Evolutionary conservation across 2,113 vertebrate genomes (phyloP), one percentile per base, ranked within the genome.

Genomic region (Eleginops maclovinus): DNA sequence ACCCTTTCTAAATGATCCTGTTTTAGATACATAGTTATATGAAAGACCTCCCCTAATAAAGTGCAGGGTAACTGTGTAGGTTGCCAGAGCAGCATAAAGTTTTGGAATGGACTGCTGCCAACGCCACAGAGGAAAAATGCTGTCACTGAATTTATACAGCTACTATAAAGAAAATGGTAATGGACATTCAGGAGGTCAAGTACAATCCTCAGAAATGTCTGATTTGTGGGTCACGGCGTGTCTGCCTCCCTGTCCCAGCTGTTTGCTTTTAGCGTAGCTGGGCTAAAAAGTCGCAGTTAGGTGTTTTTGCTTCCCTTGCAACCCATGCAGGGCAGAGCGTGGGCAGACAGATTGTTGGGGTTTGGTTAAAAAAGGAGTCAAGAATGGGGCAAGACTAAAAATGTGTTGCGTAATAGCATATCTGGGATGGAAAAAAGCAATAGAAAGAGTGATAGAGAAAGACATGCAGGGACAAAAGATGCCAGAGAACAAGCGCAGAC

Each of bases 281-380:
- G 24, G 67, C 10, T 64, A 62, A 63, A 50, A 12, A 46, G 19
- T 60, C 10, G 4, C 17, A 58, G 40, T 71, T 12, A 15, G 17
- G 8, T 40, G 60, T 15, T 16, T 19, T n/a, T 4, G 26, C 15
- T 40, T 59, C 31, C 13, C 28, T 21, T 9, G 44, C 19, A 50
- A 50, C 4, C 54, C 22, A 1, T 68, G 55, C 41, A 22, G 22
- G 7, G 46, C 36, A 63, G 59, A 28, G 14, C 51, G 56, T 40
- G 56, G 36, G 26, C n/a, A n/a, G 28, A 12, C n/a, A 14, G 55
- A 67, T 58, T 62, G n/a, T 58, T 44, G 49, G 22, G 12, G 49
- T 55, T 77, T 44, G n/a, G 31, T 24, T 58, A 76, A 80, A 50
- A 24, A 68, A 81, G 46, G 67, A 77, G 46, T 75, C 61, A 70